Conservation (phyloP, 1,140 invertebrate species). For the Ladona fulva region DNA sequence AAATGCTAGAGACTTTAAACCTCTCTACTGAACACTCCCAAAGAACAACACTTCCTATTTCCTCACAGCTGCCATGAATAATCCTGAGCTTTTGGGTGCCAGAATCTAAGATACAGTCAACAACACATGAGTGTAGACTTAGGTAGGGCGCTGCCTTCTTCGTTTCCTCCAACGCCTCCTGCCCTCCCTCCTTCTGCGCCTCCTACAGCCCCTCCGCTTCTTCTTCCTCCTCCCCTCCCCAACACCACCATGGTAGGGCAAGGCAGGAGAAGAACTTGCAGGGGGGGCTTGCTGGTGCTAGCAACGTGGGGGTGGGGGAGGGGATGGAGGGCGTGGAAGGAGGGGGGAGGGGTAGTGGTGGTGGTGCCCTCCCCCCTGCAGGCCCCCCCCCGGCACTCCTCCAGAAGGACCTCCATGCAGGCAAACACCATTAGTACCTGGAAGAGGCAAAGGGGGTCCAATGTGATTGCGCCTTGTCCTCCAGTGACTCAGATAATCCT, state of each 20-base stretch:
- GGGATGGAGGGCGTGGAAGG: background rate
- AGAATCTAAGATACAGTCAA: too few species aligned
- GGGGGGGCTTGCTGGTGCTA: background rate
- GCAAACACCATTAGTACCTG: background rate
- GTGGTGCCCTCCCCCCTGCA: background rate
- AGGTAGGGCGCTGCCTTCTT: background rate
- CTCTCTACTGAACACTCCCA: too few species aligned
- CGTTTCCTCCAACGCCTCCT: background rate
- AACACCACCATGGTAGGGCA: background rate
- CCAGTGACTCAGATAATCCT: background rate
- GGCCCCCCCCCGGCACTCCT: background rate
- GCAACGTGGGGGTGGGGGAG: background rate
- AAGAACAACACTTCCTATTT: too few species aligned
- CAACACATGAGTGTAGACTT: too few species aligned
- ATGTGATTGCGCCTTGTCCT: background rate
- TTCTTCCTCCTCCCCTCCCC: background rate
- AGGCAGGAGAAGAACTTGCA: background rate
- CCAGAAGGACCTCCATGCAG: background rate
- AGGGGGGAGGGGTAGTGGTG: background rate
- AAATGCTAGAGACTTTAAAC: too few species aligned
- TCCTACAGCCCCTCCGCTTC: background rate
- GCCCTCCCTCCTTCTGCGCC: background rate
- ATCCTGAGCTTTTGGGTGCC: too few species aligned
- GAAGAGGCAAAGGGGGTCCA: background rate
- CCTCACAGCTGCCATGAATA: too few species aligned